phyloP scores from a whole-genome alignment of 2,113 vertebrate species.

The Rutilus rutilus region DNA sequence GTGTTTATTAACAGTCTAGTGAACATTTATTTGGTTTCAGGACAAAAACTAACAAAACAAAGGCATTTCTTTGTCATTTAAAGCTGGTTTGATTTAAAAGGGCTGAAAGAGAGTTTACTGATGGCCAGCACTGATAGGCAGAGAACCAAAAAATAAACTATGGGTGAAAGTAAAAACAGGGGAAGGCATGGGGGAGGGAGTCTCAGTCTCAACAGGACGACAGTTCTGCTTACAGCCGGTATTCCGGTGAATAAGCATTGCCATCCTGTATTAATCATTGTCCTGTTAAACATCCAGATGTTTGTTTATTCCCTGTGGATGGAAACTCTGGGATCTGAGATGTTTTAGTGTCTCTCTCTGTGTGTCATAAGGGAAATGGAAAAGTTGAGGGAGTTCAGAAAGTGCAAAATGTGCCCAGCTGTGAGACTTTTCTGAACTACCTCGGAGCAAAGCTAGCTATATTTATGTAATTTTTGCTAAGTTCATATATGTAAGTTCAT shows the following conservation, averaged over 20 bases:
- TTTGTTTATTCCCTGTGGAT: slow-evolving; percentile 29
- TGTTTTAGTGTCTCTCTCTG: background rate
- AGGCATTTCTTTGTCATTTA: background rate
- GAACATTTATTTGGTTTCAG: slow-evolving; percentile 10
- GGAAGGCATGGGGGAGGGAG: slow-evolving; percentile 2
- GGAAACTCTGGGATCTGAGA: slow-evolving; percentile 16
- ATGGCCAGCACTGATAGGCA: slow-evolving; percentile 17
- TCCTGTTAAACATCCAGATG: slow-evolving; percentile 19
- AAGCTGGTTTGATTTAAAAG: background rate
- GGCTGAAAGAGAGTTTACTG: slow-evolving; percentile 3
- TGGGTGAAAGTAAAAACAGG: slow-evolving; percentile 7
- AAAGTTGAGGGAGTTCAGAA: slow-evolving; percentile 15
- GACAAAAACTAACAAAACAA: background rate
- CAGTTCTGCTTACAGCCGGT: background rate
- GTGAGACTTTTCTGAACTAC: slow-evolving; percentile 1
- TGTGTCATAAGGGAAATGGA: slow-evolving; percentile 15
- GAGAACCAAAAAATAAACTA: background rate
- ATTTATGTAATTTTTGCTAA: background rate
- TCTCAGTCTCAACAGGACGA: background rate
- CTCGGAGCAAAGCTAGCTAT: background rate
- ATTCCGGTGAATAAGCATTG: slow-evolving; percentile 42
- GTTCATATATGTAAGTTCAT: background rate
- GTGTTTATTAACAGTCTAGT: slow-evolving; percentile 12
- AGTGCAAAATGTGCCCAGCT: background rate
- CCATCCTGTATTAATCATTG: slow-evolving; percentile 45